Evolutionary conservation across 1,140 invertebrate genomes (phyloP).

Genomic region (Zaprionus inermis): DNA sequence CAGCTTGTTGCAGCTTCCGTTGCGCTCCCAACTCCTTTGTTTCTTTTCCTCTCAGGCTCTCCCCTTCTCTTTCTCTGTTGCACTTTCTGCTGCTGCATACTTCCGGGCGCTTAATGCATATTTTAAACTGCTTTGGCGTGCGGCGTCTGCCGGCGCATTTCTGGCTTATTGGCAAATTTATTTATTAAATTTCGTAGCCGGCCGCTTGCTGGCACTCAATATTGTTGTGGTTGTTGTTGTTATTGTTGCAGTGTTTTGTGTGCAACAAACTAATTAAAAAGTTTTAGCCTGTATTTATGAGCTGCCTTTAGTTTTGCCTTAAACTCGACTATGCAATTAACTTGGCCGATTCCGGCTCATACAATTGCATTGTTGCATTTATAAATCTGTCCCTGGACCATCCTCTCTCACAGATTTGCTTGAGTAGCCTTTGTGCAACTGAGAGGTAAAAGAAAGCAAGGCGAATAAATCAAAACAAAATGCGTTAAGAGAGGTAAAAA

Average conservation of each 20-base stretch:
- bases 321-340: slow-evolving; percentile 78
- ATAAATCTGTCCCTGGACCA: background rate
- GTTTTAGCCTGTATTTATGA: slow-evolving; percentile 60
- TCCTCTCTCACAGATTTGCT: slow-evolving; percentile 5
- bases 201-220: slow-evolving; percentile 40
- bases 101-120: slow-evolving; percentile 73
- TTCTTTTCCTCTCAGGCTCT: background rate
- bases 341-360: slow-evolving; percentile 50
- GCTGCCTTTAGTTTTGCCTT: slow-evolving; percentile 37
- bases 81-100: slow-evolving; percentile 44
- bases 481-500: slow-evolving; percentile 20
- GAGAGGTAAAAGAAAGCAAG: slow-evolving; percentile 70
- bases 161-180: slow-evolving; percentile 80
- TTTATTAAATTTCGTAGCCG: slow-evolving; percentile 72
- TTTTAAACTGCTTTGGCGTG: slow-evolving; percentile 64
- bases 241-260: slow-evolving; percentile 55
- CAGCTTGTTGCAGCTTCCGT: slow-evolving; percentile 27
- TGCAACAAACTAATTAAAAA: slow-evolving; percentile 76
- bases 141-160: slow-evolving; percentile 54
- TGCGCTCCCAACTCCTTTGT: background rate
- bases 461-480: slow-evolving; percentile 63
- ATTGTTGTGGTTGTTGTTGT: slow-evolving; percentile 31
- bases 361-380: slow-evolving; percentile 76
- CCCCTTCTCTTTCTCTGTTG: background rate
- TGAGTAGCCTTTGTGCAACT: slow-evolving; percentile 61